Evolutionary conservation across 92 coral and sea anemone genomes (phyloP).

Genomic region (Bergia puertoricense): DNA sequence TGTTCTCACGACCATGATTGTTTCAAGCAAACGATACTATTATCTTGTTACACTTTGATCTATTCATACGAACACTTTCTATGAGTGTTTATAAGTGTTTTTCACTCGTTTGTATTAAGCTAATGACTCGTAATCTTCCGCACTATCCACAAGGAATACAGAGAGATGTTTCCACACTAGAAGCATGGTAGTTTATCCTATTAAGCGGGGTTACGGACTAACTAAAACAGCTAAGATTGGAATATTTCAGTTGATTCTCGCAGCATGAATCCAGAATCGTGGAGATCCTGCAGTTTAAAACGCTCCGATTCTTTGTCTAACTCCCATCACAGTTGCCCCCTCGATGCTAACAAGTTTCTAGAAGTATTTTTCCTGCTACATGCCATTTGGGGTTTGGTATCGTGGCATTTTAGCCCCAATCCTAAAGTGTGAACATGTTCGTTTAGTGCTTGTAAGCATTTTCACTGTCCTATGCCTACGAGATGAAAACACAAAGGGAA

Average conservation of each 20-base stretch:
- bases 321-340: constrained; percentile 27
- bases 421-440: not conserved
- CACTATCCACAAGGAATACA: not conserved
- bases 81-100: not conserved
- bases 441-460: constrained; percentile 9
- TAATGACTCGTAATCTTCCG: not conserved
- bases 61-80: constrained; percentile 19
- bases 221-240: constrained; percentile 3
- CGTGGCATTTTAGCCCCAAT: not conserved
- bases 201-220: constrained; percentile 18
- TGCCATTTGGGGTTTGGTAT: not conserved
- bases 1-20: not conserved
- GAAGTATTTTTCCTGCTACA: not conserved
- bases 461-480: not conserved
- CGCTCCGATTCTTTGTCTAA: constrained; percentile 35
- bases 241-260: constrained; percentile 20
- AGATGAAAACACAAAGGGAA: not conserved
- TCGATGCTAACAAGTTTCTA: constrained; percentile 23
- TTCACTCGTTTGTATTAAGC: constrained; percentile 14
- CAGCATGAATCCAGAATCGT: constrained; percentile 25
- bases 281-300: constrained; percentile 39
- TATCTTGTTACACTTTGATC: not conserved
- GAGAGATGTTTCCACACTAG: not conserved
- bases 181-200: not conserved
- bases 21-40: not conserved